These are phyloP conservation scores for Diachrysia chrysitis DNA, from an alignment of 2,888 invertebrate species.

Conservation along the genomic window DNA sequence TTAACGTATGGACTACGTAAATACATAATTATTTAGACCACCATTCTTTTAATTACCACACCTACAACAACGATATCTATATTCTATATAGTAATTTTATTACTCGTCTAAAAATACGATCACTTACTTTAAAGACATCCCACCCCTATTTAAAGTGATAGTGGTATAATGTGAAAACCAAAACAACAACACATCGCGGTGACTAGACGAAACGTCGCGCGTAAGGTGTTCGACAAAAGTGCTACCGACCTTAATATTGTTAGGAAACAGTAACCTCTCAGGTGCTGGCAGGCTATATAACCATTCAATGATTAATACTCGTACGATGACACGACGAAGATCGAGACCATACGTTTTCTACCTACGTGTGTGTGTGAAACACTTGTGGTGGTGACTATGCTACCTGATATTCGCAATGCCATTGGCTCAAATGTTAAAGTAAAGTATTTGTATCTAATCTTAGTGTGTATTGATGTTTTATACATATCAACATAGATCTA, in stretches of 20 bases:
- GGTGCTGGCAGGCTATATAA: conserved; percentile 76
- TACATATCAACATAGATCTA: not conserved
- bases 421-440: conserved; percentile 9
- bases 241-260: conserved; percentile 74
- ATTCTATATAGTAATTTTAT: not conserved
- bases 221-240: conserved; percentile 71
- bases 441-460: not conserved
- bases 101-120: conserved; percentile 8
- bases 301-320: conserved; percentile 85
- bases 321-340: conserved; percentile 77
- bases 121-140: not conserved
- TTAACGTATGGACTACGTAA: too few species aligned
- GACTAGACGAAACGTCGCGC: conserved; percentile 66
- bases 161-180: conserved; percentile 40
- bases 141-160: conserved; percentile 44
- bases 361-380: conserved; percentile 46
- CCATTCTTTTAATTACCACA: too few species aligned
- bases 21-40: too few species aligned
- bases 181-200: conserved; percentile 61
- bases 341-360: conserved; percentile 69
- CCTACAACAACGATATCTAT: not conserved
- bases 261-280: conserved; percentile 80
- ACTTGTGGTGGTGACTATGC: conserved; percentile 36
- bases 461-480: not conserved
- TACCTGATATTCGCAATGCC: conserved; percentile 15